Evolutionary conservation across 2,797 vertebrate genomes (phyloP), one percentile per base, ranked within the genome.

Genomic region (Apogon talboti): DNA sequence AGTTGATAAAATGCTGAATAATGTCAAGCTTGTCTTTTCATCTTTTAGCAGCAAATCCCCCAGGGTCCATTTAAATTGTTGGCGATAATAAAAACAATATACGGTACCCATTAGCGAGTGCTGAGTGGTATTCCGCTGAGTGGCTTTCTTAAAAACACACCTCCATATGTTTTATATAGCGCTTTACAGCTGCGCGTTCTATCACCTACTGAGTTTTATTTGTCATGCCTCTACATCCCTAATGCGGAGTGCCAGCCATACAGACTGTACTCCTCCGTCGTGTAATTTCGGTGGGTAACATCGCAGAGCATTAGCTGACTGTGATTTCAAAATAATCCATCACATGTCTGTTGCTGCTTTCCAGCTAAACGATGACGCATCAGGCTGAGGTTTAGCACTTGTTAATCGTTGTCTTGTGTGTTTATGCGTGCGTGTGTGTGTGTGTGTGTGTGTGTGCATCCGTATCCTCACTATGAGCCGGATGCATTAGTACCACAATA

Each of bases 241-340:
- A 12, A 64, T 58, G 33, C 67, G 57, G 54, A 52, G 44, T 21
- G 65, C 59, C 74, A 77, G 55, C 52, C 72, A 38, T 46, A 21
- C 64, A 53, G 38, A 40, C 46, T 47, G 24, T 44, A 8, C 68
- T 56, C 44, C 68, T 56, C 44, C 15, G 55, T 59, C 48, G 44
- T 74, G 67, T 66, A 24, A 66, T 71, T 59, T 57, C 47, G 35
- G 33, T 43, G 30, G 64, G 14, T 55, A 70, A 79, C 55, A 66
- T 68, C 62, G 71, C 62, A 18, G 60, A 63, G 62, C 45, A 74
- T 86, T 70, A 79, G 77, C 71, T 61, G 45, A 47, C 48, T 77
- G 43, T 55, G 54, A 78, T 81, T 78, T 79, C 62, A 71, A 55
- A 80, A 66, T 81, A 83, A 83, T 82, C 74, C 76, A 50, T 80